Percentiles rank a stretch among this genome's conserved stretches.
Conservation (phyloP, 2,113 vertebrate genomes). For the Felis catus region DNA sequence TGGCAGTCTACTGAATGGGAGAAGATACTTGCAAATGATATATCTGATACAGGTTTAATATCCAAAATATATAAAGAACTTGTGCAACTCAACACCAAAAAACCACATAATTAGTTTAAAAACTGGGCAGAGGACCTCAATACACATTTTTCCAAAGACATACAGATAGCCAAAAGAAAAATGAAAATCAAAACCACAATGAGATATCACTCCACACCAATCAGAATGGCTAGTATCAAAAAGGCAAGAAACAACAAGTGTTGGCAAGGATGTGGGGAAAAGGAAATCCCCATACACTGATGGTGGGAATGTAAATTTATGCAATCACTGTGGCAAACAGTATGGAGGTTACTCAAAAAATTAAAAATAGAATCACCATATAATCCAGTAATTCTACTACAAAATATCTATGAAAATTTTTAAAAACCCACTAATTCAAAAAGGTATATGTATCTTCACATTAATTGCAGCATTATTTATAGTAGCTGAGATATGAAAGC, state of each 20-base stretch:
- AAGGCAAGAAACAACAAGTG: too few species aligned
- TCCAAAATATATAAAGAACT: neutral
- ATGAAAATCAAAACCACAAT: neutral
- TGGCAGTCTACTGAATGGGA: neutral
- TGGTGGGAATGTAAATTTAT: too few species aligned
- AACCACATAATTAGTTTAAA: neutral
- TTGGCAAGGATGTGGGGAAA: neutral
- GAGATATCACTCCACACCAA: neutral
- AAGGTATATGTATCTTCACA: neutral
- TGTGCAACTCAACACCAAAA: neutral
- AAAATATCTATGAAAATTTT: neutral
- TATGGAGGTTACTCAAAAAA: too few species aligned
- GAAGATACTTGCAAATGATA: neutral
- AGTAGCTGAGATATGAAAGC: too few species aligned
- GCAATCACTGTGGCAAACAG: too few species aligned
- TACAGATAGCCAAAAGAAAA: neutral
- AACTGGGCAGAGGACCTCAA: neutral
- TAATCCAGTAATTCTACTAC: neutral
- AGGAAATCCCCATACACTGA: too few species aligned
- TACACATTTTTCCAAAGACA: neutral
- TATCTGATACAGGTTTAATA: neutral
- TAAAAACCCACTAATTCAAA: neutral
- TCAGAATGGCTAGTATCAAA: neutral
- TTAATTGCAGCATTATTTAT: neutral
- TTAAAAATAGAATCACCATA: neutral